phyloP scores from a whole-genome alignment of 2,113 vertebrate species.

The Chitala chitala region DNA sequence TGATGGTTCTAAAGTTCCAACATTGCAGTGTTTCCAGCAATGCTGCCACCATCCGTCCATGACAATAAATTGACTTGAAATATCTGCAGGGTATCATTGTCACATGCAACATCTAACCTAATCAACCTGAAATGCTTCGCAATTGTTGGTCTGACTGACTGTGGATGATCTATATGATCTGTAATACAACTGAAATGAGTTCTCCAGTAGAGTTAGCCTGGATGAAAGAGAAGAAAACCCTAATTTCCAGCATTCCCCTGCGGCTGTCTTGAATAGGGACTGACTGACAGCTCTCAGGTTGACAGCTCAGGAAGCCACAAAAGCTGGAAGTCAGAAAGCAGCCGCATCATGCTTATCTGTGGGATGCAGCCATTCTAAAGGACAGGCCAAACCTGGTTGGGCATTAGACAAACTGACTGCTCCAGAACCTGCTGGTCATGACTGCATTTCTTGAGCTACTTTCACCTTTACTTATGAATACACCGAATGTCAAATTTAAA shows the following conservation, averaged over 20 bases:
- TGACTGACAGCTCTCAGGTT: constrained; percentile 52
- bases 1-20: constrained; percentile 4
- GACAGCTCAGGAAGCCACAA: constrained; percentile 40
- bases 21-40: not conserved
- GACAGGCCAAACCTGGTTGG: not conserved
- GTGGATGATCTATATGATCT: constrained; percentile 41
- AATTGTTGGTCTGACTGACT: constrained; percentile 30
- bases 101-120: constrained; percentile 41
- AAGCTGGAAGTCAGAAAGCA: constrained; percentile 34
- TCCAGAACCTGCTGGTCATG: not conserved
- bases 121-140: constrained; percentile 31
- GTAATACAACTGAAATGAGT: constrained; percentile 30
- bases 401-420: constrained; percentile 12
- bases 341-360: constrained; percentile 30
- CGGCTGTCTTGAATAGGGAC: constrained; percentile 27
- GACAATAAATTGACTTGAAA: constrained; percentile 24
- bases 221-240: constrained; percentile 36
- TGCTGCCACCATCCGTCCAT: constrained; percentile 12
- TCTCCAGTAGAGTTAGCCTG: constrained; percentile 33
- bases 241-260: constrained; percentile 37
- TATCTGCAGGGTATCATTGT: constrained; percentile 42
- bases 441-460: not conserved
- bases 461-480: not conserved
- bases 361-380: constrained; percentile 34
- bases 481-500: not conserved